phyloP scores from a whole-genome alignment of 2,888 invertebrate genomes.

The Netelia fuscicornis region DNA sequence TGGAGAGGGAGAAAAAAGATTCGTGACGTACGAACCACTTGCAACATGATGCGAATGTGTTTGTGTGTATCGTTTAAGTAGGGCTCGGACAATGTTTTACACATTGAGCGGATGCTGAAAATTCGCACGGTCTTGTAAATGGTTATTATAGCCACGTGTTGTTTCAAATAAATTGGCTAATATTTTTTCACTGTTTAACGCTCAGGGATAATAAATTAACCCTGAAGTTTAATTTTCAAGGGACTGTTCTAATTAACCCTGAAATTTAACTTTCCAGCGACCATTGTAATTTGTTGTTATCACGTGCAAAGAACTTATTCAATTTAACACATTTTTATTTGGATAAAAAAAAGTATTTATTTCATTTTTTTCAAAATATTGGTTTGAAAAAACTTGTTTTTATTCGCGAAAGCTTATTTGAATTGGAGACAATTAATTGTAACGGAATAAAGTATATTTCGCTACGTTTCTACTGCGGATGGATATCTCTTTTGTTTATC shows the following conservation, averaged over 20 bases:
- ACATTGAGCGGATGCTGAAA: slow-evolving; percentile 50
- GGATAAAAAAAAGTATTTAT: neutral
- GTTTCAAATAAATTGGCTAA: neutral
- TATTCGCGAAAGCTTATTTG: neutral
- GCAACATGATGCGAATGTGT: slow-evolving; percentile 16
- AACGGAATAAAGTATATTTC: no score
- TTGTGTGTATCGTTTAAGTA: neutral
- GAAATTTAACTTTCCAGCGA: no score
- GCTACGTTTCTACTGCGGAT: no score
- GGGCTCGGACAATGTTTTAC: slow-evolving; percentile 34
- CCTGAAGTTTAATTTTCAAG: no score
- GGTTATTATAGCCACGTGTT: slow-evolving; percentile 14
- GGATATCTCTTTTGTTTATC: no score
- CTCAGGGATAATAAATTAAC: no score
- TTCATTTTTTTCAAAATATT: neutral
- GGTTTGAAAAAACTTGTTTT: neutral
- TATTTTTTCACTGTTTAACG: neutral
- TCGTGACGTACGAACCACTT: slow-evolving; percentile 51
- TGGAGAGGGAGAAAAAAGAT: slow-evolving; percentile 40
- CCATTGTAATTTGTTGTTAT: no score
- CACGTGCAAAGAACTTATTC: no score
- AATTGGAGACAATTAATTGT: no score
- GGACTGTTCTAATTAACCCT: no score
- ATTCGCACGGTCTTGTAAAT: slow-evolving; percentile 53
- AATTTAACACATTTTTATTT: no score